Percentiles rank a stretch among this genome's conserved stretches.
Conservation (phyloP, 2,797 vertebrate species). For the Chloroceryle amazona region DNA sequence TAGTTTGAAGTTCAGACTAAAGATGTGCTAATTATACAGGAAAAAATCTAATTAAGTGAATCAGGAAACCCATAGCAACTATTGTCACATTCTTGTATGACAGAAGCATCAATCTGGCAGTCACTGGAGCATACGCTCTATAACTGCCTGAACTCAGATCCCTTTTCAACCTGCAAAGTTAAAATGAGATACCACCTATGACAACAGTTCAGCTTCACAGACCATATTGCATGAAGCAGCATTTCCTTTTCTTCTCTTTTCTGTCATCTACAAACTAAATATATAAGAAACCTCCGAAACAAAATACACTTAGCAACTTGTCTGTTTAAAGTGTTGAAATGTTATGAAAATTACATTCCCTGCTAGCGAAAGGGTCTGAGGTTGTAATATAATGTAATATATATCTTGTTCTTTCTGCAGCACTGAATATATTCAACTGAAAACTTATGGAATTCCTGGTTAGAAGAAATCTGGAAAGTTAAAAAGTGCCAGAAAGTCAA, state of each 20-base stretch:
- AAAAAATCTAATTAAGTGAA: conserved; percentile 74
- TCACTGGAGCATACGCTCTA: conserved; percentile 73
- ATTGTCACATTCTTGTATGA: conserved; percentile 74
- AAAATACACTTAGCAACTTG: background rate
- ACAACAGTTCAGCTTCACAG: conserved; percentile 68
- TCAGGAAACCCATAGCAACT: conserved; percentile 75
- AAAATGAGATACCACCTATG: conserved; percentile 62
- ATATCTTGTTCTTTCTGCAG: background rate
- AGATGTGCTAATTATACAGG: conserved; percentile 76
- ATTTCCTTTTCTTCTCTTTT: conserved; percentile 31
- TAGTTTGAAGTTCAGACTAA: conserved; percentile 72
- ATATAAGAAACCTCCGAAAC: background rate
- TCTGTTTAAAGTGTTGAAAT: background rate
- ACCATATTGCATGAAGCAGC: conserved; percentile 61
- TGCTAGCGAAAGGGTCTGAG: background rate
- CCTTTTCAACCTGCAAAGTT: conserved; percentile 67
- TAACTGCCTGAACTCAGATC: conserved; percentile 74
- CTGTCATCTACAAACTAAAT: conserved; percentile 14
- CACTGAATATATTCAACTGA: background rate
- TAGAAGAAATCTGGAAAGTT: background rate
- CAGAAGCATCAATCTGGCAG: conserved; percentile 73
- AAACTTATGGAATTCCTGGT: background rate
- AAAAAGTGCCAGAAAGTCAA: background rate
- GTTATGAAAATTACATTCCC: background rate
- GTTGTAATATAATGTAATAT: background rate